These are phyloP conservation scores for Drosophila punjabiensis DNA, from an alignment of 1,140 invertebrate species.

Conservation along the genomic window DNA sequence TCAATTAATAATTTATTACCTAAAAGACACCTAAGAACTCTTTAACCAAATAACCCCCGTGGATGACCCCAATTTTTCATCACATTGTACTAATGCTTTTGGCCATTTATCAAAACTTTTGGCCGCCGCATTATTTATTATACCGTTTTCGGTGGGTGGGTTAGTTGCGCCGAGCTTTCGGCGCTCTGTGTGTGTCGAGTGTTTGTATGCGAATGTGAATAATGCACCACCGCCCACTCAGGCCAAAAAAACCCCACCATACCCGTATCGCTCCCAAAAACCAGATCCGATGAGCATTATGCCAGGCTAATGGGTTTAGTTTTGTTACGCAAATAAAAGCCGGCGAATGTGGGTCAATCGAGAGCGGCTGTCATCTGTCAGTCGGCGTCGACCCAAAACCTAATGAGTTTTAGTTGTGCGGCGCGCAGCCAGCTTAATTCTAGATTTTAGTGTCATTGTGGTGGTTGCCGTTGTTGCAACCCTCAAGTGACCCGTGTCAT, in stretches of 20 bases:
- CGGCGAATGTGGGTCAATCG: conserved; percentile 73
- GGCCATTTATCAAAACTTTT: conserved; percentile 55
- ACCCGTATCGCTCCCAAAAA: conserved; percentile 16
- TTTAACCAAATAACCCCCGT: neutral
- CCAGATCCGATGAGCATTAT: conserved; percentile 65
- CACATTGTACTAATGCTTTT: conserved; percentile 28
- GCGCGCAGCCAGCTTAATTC: conserved; percentile 60
- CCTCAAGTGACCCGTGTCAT: conserved; percentile 44
- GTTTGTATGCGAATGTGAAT: conserved; percentile 32
- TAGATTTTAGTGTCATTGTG: conserved; percentile 57
- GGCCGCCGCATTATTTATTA: conserved; percentile 34
- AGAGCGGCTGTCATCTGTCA: conserved; percentile 30
- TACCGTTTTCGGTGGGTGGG: conserved; percentile 35
- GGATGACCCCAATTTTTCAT: conserved; percentile 41
- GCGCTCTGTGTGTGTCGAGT: conserved; percentile 9
- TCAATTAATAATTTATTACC: neutral
- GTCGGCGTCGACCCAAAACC: conserved; percentile 23
- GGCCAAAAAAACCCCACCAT: conserved; percentile 18
- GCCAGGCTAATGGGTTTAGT: conserved; percentile 75
- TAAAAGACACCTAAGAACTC: neutral
- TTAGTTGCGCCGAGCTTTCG: conserved; percentile 46
- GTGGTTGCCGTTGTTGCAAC: conserved; percentile 40
- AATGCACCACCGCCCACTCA: conserved; percentile 32
- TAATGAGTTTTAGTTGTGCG: conserved; percentile 80
- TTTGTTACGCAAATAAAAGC: conserved; percentile 79